Evolutionary conservation across 2,113 vertebrate species (phyloP), one percentile per base, ranked within the genome.

Genomic region (Pachycephala philippinensis): DNA sequence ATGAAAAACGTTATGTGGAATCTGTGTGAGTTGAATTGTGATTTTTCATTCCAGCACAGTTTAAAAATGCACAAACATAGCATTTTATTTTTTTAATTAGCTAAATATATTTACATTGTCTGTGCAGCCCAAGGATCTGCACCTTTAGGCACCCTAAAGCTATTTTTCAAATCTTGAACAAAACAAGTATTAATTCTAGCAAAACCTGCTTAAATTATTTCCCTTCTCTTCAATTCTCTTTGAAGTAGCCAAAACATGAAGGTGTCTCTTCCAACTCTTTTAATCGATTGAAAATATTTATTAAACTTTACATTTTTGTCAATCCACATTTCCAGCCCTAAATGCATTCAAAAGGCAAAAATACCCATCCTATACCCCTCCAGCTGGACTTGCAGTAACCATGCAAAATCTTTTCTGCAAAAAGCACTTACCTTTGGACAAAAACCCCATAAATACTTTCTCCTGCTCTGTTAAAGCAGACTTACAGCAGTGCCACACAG

Each of bases 401-500:
- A 68, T 3, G 47, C 50, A 87, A 93, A 91, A 35, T 28, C 7
- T 45, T 13, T 61, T 31, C 52, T 53, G 50, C 15, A 8, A 68
- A 13, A 80, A 61, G 10, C 10, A 74, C 77, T 81, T 59, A 84
- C 72, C 69, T 78, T 42, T 0, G 0, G 16, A 3, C 10, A 45
- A 57, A 44, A 50, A 6, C 0, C 7, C 2, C 20, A 37, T 3
- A 78, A 84, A 35, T 50, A 50, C 11, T 37, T 76, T 50, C 21
- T 78, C 68, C 69, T 27, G 15, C 23, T 87, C 42, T 68, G 42
- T 42, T 54, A 50, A 13, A 68, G 44, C 7, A 33, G 86, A 35
- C 26, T 14, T 33, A 26, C 1, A 6, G 37, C n/a, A 70, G 35
- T 7, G 3, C 13, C 63, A 17, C 6, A 0, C 24, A 44, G 40